A percentile compares a stretch with the other conserved stretches of the same genome.
phyloP scores from a whole-genome alignment of 2,797 vertebrate species.

The Sphaeramia orbicularis region DNA sequence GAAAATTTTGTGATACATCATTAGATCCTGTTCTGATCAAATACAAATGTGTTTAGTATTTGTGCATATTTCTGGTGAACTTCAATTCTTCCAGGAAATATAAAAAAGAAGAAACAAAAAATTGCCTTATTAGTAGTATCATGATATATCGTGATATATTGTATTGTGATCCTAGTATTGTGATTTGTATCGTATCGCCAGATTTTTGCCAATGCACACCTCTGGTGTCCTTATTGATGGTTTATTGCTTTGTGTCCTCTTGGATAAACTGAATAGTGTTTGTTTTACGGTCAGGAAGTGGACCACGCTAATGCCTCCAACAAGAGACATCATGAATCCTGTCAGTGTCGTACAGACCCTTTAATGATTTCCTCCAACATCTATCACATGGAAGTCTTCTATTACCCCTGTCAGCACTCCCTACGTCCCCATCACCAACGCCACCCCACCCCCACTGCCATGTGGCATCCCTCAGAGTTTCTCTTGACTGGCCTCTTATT shows the following conservation, averaged over 20 bases:
- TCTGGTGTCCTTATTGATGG: not conserved
- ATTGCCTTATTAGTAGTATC: no score
- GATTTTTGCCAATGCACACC: no score
- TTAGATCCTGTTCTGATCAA: no score
- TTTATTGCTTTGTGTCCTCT: not conserved
- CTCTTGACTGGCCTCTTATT: slow-evolving; percentile 65
- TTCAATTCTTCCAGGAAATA: no score
- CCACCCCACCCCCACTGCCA: slow-evolving; percentile 3
- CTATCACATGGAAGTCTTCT: slow-evolving; percentile 49
- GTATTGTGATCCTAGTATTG: no score
- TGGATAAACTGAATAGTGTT: not conserved
- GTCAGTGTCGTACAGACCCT: slow-evolving; percentile 39
- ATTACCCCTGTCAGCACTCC: slow-evolving; percentile 41
- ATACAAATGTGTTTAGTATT: no score
- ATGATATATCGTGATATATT: no score
- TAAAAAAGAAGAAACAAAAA: no score
- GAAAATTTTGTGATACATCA: no score
- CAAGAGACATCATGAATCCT: slow-evolving; percentile 25
- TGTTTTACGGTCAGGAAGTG: slow-evolving; percentile 10
- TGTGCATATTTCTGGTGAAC: no score
- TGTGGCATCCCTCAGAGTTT: slow-evolving; percentile 38
- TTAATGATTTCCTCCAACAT: slow-evolving; percentile 50
- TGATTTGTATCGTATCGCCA: no score
- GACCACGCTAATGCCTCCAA: not conserved
- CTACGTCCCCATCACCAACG: slow-evolving; percentile 3